Percentiles rank a stretch among this genome's conserved stretches.
phyloP scores from a whole-genome alignment of 2,113 vertebrate species.

The Andinoacara biseriatus region DNA sequence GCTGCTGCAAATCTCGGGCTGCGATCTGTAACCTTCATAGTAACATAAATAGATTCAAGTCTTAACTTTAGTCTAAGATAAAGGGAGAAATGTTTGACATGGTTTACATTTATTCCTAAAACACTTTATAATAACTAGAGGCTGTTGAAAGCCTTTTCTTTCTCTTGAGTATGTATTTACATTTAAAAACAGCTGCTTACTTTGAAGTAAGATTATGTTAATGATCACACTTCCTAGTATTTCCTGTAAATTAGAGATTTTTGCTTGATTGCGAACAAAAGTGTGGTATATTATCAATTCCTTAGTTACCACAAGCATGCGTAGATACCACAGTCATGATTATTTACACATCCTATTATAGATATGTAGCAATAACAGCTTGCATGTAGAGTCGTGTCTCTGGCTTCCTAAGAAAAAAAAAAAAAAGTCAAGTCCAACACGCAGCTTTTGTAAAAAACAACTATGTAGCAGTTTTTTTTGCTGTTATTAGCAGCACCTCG shows the following conservation, averaged over 20 bases:
- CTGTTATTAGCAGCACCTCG: too few relatives aligned
- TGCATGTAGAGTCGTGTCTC: background rate
- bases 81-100: background rate
- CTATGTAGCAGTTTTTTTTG: background rate
- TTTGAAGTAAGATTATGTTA: background rate
- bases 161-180: background rate
- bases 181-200: background rate
- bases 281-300: background rate
- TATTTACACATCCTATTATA: background rate
- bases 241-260: background rate
- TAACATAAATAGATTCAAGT: constrained; percentile 19
- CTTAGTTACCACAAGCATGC: background rate
- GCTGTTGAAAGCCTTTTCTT: background rate
- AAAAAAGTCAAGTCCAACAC: too few relatives aligned
- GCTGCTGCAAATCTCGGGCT: constrained; percentile 46
- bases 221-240: background rate
- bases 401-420: background rate
- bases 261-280: background rate
- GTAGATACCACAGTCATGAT: background rate
- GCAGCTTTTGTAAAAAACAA: background rate
- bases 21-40: constrained; percentile 20
- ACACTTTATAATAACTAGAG: background rate
- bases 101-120: background rate
- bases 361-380: background rate
- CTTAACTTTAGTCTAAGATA: constrained; percentile 1